Percentiles rank a stretch among this genome's conserved stretches.
phyloP scores from a whole-genome alignment of 2,888 invertebrate species.

The Rhabditoides inermis region DNA sequence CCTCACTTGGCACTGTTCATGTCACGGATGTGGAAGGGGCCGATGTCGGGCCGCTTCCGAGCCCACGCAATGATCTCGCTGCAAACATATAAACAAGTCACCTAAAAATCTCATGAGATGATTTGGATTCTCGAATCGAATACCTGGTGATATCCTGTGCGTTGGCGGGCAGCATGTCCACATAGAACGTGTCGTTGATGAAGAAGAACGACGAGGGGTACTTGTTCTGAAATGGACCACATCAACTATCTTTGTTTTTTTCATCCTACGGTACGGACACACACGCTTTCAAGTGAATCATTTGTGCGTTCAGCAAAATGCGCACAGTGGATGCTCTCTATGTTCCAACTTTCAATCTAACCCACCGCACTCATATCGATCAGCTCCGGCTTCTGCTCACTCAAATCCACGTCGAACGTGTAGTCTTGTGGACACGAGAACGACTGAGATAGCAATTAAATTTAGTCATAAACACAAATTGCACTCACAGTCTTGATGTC shows the following conservation, averaged over 20 bases:
- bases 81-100: slow-evolving; percentile 8
- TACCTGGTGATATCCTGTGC: slow-evolving; percentile 68
- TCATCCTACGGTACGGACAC: too few species aligned
- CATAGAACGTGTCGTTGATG: slow-evolving; percentile 72
- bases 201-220: slow-evolving; percentile 71
- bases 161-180: slow-evolving; percentile 62
- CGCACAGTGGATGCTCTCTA: too few species aligned
- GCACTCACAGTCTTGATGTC: slow-evolving; percentile 69
- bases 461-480: too few species aligned
- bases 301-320: too few species aligned
- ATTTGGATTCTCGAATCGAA: too few species aligned
- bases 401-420: slow-evolving; percentile 53
- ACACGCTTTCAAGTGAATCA: too few species aligned
- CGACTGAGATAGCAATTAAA: too few species aligned
- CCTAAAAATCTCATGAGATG: neutral
- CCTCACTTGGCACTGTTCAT: slow-evolving; percentile 19
- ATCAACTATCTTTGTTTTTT: too few species aligned
- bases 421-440: slow-evolving; percentile 70
- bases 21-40: slow-evolving; percentile 57
- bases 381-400: slow-evolving; percentile 11
- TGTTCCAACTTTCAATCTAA: too few species aligned
- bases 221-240: slow-evolving; percentile 60
- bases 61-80: slow-evolving; percentile 61
- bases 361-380: slow-evolving; percentile 18
- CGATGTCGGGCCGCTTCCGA: slow-evolving; percentile 53